These are phyloP conservation scores for Canis aureus DNA, from an alignment of 2,113 vertebrate genomes.

Conservation along the genomic window DNA sequence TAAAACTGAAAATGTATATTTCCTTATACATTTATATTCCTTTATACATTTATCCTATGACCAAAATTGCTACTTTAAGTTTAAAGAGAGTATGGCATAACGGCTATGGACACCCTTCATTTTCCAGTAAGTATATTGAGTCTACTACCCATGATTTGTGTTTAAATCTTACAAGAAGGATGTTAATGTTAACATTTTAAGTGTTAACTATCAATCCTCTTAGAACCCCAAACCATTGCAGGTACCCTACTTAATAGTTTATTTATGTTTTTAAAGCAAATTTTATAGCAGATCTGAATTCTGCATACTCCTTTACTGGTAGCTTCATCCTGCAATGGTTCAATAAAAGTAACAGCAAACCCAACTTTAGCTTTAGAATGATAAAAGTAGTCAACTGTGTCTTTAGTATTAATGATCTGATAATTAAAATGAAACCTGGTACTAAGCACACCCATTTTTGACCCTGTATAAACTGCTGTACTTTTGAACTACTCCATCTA, in stretches of 20 bases:
- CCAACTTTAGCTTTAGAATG: not conserved
- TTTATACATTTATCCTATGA: not conserved
- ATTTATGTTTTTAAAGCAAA: conserved; percentile 46
- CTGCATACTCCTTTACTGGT: not conserved
- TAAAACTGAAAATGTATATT: not conserved
- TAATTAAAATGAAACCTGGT: conserved; percentile 49
- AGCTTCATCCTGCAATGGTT: not conserved
- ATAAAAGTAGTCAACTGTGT: conserved; percentile 34
- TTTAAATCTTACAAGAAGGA: not conserved
- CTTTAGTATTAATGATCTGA: conserved; percentile 13
- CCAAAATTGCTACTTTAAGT: not conserved
- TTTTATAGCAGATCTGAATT: conserved; percentile 54
- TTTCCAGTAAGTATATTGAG: conserved; percentile 23
- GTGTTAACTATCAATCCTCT: conserved; percentile 4
- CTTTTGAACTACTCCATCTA: not conserved
- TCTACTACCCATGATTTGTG: not conserved
- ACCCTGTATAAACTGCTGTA: not conserved
- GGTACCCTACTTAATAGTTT: not conserved
- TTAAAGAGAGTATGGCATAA: not conserved
- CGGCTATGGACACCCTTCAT: not conserved
- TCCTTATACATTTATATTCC: not conserved
- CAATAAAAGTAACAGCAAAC: conserved; percentile 54
- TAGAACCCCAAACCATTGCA: not conserved
- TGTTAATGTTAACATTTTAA: conserved; percentile 24
- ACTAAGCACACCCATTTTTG: not conserved